Evolutionary conservation across 64 coral and sea anemone species (phyloP).

Genomic region (Astreopora myriophthalma): DNA sequence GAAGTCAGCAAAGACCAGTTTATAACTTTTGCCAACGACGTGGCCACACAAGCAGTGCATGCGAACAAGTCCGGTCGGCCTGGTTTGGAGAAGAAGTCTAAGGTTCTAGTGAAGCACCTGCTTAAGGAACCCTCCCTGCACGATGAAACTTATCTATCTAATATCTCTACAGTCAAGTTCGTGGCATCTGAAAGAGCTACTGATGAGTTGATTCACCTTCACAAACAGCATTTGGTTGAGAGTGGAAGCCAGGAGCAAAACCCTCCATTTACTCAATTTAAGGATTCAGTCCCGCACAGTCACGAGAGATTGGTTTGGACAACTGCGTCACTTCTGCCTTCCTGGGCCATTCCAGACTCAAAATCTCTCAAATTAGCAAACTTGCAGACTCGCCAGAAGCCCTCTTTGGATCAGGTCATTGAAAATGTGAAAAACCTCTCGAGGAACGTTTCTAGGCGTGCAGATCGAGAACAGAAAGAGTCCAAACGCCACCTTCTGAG

Average conservation of each 20-base stretch:
- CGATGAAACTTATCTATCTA: slow-evolving; percentile 19
- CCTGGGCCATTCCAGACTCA: slow-evolving; percentile 29
- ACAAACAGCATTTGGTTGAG: slow-evolving; percentile 47
- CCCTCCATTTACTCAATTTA: slow-evolving; percentile 40
- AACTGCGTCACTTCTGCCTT: slow-evolving; percentile 58
- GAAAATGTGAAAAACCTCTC: slow-evolving; percentile 62
- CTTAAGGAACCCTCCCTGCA: slow-evolving; percentile 38
- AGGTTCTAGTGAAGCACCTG: slow-evolving; percentile 64
- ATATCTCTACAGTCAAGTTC: slow-evolving; percentile 77
- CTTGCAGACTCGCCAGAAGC: slow-evolving; percentile 53
- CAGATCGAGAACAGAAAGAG: slow-evolving; percentile 28
- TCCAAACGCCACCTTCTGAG: slow-evolving; percentile 13
- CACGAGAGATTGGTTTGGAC: slow-evolving; percentile 74
- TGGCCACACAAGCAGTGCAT: slow-evolving; percentile 35
- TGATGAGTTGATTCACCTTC: slow-evolving; percentile 24
- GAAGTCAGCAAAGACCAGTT: slow-evolving; percentile 63
- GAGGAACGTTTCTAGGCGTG: slow-evolving; percentile 7
- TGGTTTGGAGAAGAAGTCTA: slow-evolving; percentile 51
- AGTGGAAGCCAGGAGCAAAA: neutral
- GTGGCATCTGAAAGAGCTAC: slow-evolving; percentile 61
- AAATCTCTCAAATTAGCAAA: neutral
- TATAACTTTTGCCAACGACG: slow-evolving; percentile 64
- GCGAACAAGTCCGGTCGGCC: neutral
- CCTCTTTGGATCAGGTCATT: slow-evolving; percentile 64
- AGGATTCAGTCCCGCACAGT: slow-evolving; percentile 47